Evolutionary conservation across 2,113 vertebrate genomes (phyloP).

Genomic region (Tachuris rubrigastra): DNA sequence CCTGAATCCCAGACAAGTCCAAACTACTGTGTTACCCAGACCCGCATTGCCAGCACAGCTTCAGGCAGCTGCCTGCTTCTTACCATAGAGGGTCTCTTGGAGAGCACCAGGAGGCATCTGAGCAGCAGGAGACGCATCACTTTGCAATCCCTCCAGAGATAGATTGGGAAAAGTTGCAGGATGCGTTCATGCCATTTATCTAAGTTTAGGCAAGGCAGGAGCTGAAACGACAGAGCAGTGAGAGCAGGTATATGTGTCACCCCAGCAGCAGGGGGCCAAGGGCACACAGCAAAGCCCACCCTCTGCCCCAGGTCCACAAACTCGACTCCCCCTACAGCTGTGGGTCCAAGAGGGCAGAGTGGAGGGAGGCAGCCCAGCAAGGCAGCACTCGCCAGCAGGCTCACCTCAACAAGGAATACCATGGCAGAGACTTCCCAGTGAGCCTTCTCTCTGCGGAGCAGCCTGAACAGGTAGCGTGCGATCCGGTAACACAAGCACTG

Average conservation of each 20-base stretch:
- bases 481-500: background rate
- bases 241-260: too few species aligned
- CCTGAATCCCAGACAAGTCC: background rate
- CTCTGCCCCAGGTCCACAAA: background rate
- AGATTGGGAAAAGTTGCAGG: background rate
- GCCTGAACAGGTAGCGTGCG: background rate
- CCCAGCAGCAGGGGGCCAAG: background rate
- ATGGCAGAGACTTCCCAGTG: background rate
- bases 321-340: too few species aligned
- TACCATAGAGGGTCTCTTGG: background rate
- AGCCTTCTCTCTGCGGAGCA: background rate
- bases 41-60: background rate
- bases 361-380: background rate
- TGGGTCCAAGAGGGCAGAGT: background rate
- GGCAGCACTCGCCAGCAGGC: background rate
- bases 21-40: background rate
- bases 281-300: background rate
- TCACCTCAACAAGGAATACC: background rate
- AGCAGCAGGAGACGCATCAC: background rate
- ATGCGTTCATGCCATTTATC: background rate
- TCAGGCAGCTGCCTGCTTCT: background rate
- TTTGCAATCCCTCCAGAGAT: background rate
- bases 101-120: background rate
- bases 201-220: background rate
- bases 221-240: background rate